Evolutionary conservation across 2,113 vertebrate genomes (phyloP).

Genomic region (Camelus dromedarius): DNA sequence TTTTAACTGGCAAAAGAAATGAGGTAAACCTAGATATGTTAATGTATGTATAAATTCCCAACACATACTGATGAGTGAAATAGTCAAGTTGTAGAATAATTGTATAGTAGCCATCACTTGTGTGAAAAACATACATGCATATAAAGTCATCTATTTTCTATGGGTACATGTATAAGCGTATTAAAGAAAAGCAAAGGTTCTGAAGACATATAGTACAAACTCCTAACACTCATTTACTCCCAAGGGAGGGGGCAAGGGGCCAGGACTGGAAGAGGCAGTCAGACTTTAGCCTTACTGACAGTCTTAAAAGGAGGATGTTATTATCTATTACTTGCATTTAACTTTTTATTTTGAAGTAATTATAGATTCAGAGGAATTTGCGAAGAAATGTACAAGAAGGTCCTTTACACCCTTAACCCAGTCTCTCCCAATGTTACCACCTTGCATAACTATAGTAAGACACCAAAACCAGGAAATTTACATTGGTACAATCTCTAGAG

Average conservation of each 20-base stretch:
- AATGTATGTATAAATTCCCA: neutral
- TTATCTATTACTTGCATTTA: neutral
- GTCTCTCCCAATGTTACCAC: neutral
- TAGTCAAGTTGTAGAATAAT: neutral
- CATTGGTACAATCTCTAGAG: neutral
- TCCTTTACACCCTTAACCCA: neutral
- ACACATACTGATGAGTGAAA: neutral
- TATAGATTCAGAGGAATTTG: neutral
- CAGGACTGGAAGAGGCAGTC: neutral
- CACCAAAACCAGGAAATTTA: neutral
- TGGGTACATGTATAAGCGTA: neutral
- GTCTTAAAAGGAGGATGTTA: neutral
- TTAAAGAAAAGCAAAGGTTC: neutral
- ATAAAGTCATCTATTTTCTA: neutral
- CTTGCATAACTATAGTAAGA: no score
- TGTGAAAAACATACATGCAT: neutral
- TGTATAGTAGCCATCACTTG: neutral
- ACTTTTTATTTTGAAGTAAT: conserved; percentile 27
- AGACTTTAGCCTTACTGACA: neutral
- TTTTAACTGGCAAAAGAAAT: conserved; percentile 22
- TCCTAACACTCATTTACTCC: neutral
- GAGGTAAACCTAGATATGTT: neutral
- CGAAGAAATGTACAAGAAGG: neutral
- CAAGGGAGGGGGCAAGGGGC: neutral
- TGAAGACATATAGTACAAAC: neutral